These are phyloP conservation scores for Hybos culiciformis DNA, from an alignment of 2,888 invertebrate genomes.

Conservation along the genomic window DNA sequence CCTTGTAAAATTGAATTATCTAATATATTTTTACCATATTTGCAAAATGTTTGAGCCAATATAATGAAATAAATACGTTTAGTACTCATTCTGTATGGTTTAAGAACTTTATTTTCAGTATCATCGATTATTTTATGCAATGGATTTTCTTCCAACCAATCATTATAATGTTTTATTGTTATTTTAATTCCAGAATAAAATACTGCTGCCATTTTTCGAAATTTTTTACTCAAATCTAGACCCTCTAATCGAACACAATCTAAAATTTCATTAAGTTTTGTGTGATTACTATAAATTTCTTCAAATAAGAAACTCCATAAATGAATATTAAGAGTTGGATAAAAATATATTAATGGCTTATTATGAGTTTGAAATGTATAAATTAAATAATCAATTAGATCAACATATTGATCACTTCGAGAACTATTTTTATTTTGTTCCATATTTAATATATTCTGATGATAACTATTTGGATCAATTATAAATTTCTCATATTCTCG, in stretches of 20 bases:
- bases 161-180: slow-evolving; percentile 25
- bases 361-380: slow-evolving; percentile 28
- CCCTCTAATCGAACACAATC: slow-evolving; percentile 27
- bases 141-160: slow-evolving; percentile 20
- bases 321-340: slow-evolving; percentile 27
- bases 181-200: slow-evolving; percentile 29
- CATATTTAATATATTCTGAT: slow-evolving; percentile 26
- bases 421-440: slow-evolving; percentile 24
- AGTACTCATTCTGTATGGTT: slow-evolving; percentile 22
- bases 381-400: slow-evolving; percentile 28
- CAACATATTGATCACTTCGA: slow-evolving; percentile 17
- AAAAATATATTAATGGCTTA: slow-evolving; percentile 32
- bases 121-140: slow-evolving; percentile 21
- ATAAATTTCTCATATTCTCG: slow-evolving; percentile 22
- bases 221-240: slow-evolving; percentile 27
- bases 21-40: slow-evolving; percentile 29
- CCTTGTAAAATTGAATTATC: slow-evolving; percentile 30
- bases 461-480: slow-evolving; percentile 27
- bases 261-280: slow-evolving; percentile 23
- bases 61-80: slow-evolving; percentile 28
- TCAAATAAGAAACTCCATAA: slow-evolving; percentile 28
- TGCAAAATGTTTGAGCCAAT: slow-evolving; percentile 31
- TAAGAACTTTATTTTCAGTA: slow-evolving; percentile 26
- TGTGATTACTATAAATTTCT: slow-evolving; percentile 20
- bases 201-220: slow-evolving; percentile 25